Base-by-base conservation (phyloP, 2,797 vertebrate species). In the Carapus acus region DNA sequence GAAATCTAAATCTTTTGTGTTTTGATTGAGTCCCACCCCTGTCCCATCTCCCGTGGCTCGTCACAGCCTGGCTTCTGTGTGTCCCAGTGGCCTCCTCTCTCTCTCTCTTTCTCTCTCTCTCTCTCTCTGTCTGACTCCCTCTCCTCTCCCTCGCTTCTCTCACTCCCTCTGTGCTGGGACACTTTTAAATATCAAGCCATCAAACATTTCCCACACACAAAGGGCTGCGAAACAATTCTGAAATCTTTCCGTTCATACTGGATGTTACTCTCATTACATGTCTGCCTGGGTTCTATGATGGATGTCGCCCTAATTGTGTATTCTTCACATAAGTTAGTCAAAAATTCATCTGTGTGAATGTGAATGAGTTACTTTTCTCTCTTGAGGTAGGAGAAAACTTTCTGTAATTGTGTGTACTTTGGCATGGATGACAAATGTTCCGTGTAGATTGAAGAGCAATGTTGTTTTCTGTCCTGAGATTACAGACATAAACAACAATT, bases 61-160 rank as follows among this genome's bases (percentile, higher is more conserved):
- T n/a, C n/a, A n/a, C 19, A 57, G 20, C 27, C 43, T 31, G 16
- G 34, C 45, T 62, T 47, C 62, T 68, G 21, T 27, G 37, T 46
- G 23, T 52, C 67, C 67, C 59, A n/a, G 2, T 53, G 77, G 70
- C 56, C 37, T 27, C 56, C 49, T 1, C 23, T 34, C 11, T 38
- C 21, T 12, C 38, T 27, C 15, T 27, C 12, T 9, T 19, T 27
- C 3, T 15, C 31, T 38, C 7, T 23, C 16, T 46, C n/a, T 43
- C 42, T 36, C 33, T 38, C 44, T 27, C 24, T 27, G 5, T 27
- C 24, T 27, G 5, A 5, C 24, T 27, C 24, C 9, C 24, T 27
- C 24, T 27, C 24, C n/a, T n/a, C n/a, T n/a, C n/a, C n/a, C n/a
- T n/a, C n/a, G n/a, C n/a, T n/a, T 27, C 24, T 27, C 24, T 27